These are phyloP conservation scores for Turdus rufiventris DNA, from an alignment of 2,113 vertebrate species.

Conservation along the genomic window DNA sequence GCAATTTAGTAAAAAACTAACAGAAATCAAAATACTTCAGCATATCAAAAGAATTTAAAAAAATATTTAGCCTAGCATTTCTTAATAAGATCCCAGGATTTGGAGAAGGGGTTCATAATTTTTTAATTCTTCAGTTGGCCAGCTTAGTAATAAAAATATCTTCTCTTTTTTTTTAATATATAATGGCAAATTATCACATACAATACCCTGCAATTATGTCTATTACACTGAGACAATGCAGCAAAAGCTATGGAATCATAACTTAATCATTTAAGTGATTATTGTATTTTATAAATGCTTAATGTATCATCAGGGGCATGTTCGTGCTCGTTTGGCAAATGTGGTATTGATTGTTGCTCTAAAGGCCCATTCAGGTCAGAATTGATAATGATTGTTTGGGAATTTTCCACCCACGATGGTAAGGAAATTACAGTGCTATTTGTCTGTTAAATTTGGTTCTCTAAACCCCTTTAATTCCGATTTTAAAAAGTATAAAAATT, in stretches of 20 bases:
- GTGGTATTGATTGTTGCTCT: neutral
- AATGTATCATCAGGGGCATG: neutral
- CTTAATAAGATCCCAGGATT: neutral
- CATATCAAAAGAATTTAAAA: neutral
- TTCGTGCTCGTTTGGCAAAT: neutral
- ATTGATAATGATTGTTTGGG: neutral
- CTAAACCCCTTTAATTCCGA: neutral
- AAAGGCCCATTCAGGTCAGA: neutral
- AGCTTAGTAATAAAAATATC: neutral
- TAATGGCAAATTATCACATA: neutral
- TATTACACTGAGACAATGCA: neutral
- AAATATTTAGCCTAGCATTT: neutral
- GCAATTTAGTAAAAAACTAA: neutral
- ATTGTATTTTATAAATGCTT: neutral
- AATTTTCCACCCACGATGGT: neutral
- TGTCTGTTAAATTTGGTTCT: neutral
- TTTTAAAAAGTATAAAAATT: neutral
- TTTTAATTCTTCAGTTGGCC: neutral
- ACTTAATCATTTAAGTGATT: neutral
- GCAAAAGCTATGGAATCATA: neutral
- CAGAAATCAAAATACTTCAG: neutral
- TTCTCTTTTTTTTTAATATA: neutral
- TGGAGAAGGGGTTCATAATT: neutral
- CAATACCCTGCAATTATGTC: neutral
- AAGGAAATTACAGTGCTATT: neutral